Conservation (phyloP, 2,888 invertebrate species). For the Callimorpha dominula region DNA sequence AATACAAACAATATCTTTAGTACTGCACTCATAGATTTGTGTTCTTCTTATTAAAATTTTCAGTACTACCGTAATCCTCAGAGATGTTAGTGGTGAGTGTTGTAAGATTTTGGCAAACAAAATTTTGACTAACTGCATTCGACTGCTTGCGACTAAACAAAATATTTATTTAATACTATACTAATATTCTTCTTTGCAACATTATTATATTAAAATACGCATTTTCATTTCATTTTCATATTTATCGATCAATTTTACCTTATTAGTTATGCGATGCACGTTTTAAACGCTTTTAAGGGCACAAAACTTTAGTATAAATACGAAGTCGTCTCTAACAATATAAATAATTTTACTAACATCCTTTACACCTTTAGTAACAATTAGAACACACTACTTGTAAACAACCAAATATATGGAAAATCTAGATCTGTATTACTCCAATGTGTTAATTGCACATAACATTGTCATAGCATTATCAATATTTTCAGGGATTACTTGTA, state of each 20-base stretch:
- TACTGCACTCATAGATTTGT: slow-evolving; percentile 80
- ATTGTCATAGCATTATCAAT: slow-evolving; percentile 52
- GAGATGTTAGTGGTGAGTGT: slow-evolving; percentile 85
- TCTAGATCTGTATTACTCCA: slow-evolving; percentile 24
- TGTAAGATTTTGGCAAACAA: slow-evolving; percentile 80
- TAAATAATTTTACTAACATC: slow-evolving; percentile 28
- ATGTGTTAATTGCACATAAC: slow-evolving; percentile 22
- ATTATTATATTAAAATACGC: slow-evolving; percentile 18
- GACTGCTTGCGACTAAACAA: slow-evolving; percentile 50
- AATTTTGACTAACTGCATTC: slow-evolving; percentile 74
- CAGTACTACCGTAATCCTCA: slow-evolving; percentile 84
- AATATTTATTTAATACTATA: slow-evolving; percentile 26
- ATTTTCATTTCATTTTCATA: slow-evolving; percentile 32
- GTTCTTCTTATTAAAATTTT: slow-evolving; percentile 80
- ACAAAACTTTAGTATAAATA: slow-evolving; percentile 19
- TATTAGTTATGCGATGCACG: slow-evolving; percentile 32
- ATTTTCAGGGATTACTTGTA: slow-evolving; percentile 83
- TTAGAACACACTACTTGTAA: slow-evolving; percentile 33
- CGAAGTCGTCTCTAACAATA: slow-evolving; percentile 21
- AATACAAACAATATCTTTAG: slow-evolving; percentile 68
- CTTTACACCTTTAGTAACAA: slow-evolving; percentile 31
- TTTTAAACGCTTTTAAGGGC: slow-evolving; percentile 40
- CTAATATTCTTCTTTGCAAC: slow-evolving; percentile 31
- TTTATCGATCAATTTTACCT: slow-evolving; percentile 5
- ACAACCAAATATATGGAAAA: slow-evolving; percentile 19